A percentile compares a stretch with the other conserved stretches of the same genome.
Evolutionary conservation across 2,113 vertebrate genomes (phyloP).

Genomic region (Ploceus nigricollis): DNA sequence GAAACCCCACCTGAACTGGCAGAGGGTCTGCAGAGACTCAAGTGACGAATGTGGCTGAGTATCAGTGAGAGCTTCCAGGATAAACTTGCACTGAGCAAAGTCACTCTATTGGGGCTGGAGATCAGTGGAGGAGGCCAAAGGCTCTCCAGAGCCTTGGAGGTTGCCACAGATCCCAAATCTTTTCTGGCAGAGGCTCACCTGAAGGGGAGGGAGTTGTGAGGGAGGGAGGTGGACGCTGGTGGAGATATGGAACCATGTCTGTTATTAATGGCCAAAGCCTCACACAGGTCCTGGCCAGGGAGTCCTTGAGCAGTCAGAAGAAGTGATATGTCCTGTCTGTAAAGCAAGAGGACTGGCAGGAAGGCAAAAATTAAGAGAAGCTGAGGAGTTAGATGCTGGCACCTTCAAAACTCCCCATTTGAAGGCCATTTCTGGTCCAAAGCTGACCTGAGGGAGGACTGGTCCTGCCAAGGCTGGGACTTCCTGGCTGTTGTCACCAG

Average conservation of each 20-base stretch:
- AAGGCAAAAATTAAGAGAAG: not conserved
- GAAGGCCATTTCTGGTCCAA: not conserved
- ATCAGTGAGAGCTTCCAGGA: constrained; percentile 32
- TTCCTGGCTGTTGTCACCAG: not conserved
- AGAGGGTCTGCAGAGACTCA: constrained; percentile 53
- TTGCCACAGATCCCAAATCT: constrained; percentile 44
- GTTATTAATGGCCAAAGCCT: constrained; percentile 20
- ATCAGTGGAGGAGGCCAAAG: not conserved
- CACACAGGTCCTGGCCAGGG: not conserved
- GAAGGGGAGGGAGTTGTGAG: constrained; percentile 7
- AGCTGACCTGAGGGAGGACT: not conserved
- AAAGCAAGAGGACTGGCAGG: constrained; percentile 2
- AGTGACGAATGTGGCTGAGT: constrained; percentile 48
- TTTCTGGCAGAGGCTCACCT: constrained; percentile 53
- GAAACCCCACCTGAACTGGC: constrained; percentile 63
- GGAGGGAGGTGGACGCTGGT: not conserved
- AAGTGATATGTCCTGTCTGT: constrained; percentile 23
- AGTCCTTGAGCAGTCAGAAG: not conserved
- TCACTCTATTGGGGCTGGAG: not conserved
- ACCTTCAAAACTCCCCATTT: not conserved
- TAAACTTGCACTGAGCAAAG: constrained; percentile 45
- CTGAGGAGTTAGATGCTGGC: not conserved
- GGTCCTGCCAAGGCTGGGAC: not conserved
- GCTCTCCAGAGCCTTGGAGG: not conserved
- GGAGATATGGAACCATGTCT: not conserved